phyloP scores from a whole-genome alignment of 2,113 vertebrate genomes.

The Mus pahari region DNA sequence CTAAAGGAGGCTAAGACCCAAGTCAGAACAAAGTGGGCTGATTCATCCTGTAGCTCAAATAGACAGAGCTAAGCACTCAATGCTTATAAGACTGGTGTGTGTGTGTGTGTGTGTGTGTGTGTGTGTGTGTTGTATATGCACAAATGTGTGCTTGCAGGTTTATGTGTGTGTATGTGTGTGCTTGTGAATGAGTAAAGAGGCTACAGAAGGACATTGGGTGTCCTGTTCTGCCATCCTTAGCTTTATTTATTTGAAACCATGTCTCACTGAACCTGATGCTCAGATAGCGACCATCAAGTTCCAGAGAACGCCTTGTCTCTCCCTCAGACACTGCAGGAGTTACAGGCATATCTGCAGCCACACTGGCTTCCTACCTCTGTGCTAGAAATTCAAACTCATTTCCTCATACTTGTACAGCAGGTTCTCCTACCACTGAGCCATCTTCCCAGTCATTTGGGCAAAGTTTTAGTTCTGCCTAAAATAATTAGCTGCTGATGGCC shows the following conservation, averaged over 20 bases:
- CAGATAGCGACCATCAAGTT: neutral
- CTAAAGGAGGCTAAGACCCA: neutral
- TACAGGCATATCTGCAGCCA: neutral
- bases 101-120: neutral
- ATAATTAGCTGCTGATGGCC: neutral
- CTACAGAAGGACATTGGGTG: neutral
- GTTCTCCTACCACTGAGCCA: neutral
- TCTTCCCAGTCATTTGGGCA: neutral
- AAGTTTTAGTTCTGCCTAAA: neutral
- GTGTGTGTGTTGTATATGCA: neutral
- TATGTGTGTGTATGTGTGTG: neutral
- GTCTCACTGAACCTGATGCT: neutral
- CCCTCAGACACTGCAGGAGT: neutral
- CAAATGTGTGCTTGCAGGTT: no score
- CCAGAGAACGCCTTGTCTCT: neutral
- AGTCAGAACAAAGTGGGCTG: neutral
- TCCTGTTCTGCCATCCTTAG: neutral
- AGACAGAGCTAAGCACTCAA: neutral
- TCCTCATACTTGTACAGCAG: neutral
- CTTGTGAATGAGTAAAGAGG: neutral
- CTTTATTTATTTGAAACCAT: neutral
- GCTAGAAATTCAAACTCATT: no score
- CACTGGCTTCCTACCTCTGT: neutral
- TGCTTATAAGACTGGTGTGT: neutral
- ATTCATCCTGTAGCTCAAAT: neutral